Evolutionary conservation across 2,113 vertebrate species (phyloP), one percentile per base, ranked within the genome.

Genomic region (Strix uralensis): DNA sequence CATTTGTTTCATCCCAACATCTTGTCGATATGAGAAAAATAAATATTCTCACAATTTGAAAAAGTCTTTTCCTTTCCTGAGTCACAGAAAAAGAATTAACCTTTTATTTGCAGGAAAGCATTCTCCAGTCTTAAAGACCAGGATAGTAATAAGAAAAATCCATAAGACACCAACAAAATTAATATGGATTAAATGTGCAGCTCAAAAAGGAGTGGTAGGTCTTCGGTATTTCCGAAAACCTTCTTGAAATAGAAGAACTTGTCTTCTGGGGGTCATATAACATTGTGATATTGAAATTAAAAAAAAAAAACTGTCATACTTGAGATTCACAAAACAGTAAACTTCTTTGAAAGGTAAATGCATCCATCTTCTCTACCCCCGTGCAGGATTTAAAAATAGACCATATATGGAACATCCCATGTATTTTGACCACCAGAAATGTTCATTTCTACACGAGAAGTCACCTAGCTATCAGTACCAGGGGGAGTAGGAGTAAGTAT

Each of bases 11-110:
- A 91, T 88, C 66, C 71, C 57, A 94, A 54, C 70, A 87, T 90
- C 80, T 90, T 82, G 70, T 75, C 3, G 0, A 86, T 79, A 59
- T 27, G 75, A 93, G 61, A 96, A 96, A 96, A 96, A 93, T 51
- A 97, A 96, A 92, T 90, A 96, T 78, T 96, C 66, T 80, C 51
- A 85, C 61, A 87, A 85, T 77, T 17, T 62, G 38, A 96, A 97
- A 97, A 40, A 85, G 54, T 42, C 55, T 69, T 75, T 38, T 74
- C 44, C 59, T 67, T 96, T 91, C 70, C 92, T 12, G 44, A 94
- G 65, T 57, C 84, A 85, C 15, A 10, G 71, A 84, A 81, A 75
- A 94, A 77, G 23, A 66, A 77, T 79, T 57, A 96, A 94, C 49
- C 16, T 81, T 90, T 92, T 44, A 66, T 66, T 77, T 77, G 2